phyloP scores from a whole-genome alignment of 1,140 invertebrate species.

The Eriosoma lanigerum region DNA sequence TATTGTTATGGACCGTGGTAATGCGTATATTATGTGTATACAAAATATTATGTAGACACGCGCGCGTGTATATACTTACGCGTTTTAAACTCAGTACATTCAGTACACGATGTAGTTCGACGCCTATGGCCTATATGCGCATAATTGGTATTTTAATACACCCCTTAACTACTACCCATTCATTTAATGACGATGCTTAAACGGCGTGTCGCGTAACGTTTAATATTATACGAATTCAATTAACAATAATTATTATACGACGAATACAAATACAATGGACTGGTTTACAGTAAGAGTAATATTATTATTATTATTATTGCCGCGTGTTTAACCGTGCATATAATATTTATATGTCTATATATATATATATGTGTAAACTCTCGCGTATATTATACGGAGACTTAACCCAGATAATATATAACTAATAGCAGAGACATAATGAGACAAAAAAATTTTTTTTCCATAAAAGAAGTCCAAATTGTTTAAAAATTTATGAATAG shows the following conservation, averaged over 20 bases:
- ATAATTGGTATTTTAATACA: background rate
- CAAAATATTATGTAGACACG: too few species aligned
- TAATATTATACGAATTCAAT: slow-evolving; percentile 2
- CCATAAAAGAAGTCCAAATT: background rate
- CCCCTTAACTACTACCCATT: slow-evolving; percentile 17
- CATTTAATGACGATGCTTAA: slow-evolving; percentile 17
- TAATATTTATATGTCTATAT: background rate
- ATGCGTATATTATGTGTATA: too few species aligned
- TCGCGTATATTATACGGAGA: background rate
- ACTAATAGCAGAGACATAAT: background rate
- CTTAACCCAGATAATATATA: slow-evolving; percentile 33
- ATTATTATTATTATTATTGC: background rate
- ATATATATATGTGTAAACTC: background rate
- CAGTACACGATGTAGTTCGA: too few species aligned
- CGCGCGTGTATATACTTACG: too few species aligned
- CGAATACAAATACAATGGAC: background rate
- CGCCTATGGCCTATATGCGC: background rate
- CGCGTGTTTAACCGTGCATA: background rate
- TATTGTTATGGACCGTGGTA: too few species aligned
- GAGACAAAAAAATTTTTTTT: background rate
- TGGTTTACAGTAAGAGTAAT: slow-evolving; percentile 21
- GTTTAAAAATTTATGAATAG: slow-evolving; percentile 20
- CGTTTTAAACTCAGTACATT: too few species aligned
- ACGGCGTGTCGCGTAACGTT: background rate
- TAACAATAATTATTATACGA: slow-evolving; percentile 13